Percentiles rank a stretch among this genome's conserved stretches.
Evolutionary conservation across 2,888 invertebrate species (phyloP).

Genomic region (Perithous albicinctus): DNA sequence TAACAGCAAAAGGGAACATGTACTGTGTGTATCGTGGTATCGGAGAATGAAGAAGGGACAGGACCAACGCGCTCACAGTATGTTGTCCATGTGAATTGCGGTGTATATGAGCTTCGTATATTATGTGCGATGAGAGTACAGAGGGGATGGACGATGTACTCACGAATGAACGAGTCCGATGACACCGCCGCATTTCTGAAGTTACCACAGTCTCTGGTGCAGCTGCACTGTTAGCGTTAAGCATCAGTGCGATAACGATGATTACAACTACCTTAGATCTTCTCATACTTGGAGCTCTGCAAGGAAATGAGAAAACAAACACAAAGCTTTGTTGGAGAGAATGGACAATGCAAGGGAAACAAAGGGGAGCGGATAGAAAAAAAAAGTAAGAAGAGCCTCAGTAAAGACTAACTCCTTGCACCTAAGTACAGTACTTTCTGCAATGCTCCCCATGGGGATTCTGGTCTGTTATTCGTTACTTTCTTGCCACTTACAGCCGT

Average conservation of each 20-base stretch:
- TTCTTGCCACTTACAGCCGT: not conserved
- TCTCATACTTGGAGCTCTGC: not conserved
- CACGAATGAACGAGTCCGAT: not conserved
- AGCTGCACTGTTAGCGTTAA: slow-evolving; percentile 1
- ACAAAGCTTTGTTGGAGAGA: not conserved
- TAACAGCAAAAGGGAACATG: slow-evolving; percentile 2
- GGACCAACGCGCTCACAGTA: not conserved
- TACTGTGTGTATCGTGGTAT: slow-evolving; percentile 26
- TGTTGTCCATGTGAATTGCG: slow-evolving; percentile 1
- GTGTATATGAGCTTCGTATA: slow-evolving; percentile 10
- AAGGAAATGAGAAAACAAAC: slow-evolving; percentile 5
- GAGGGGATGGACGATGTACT: not conserved
- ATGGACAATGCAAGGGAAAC: slow-evolving; percentile 2
- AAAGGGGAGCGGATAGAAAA: not conserved
- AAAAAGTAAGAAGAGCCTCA: not conserved
- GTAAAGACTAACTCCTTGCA: slow-evolving; percentile 8
- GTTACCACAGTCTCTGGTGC: not conserved
- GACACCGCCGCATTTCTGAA: not conserved
- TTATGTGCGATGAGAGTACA: slow-evolving; percentile 6
- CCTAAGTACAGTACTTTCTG: not conserved
- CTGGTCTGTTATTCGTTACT: slow-evolving; percentile 16
- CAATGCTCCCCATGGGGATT: slow-evolving; percentile 1
- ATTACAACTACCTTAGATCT: slow-evolving; percentile 3
- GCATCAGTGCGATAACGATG: slow-evolving; percentile 18
- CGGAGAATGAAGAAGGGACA: slow-evolving; percentile 38